Evolutionary conservation across 2,113 vertebrate species (phyloP).

Genomic region (Patagioenas fasciata): DNA sequence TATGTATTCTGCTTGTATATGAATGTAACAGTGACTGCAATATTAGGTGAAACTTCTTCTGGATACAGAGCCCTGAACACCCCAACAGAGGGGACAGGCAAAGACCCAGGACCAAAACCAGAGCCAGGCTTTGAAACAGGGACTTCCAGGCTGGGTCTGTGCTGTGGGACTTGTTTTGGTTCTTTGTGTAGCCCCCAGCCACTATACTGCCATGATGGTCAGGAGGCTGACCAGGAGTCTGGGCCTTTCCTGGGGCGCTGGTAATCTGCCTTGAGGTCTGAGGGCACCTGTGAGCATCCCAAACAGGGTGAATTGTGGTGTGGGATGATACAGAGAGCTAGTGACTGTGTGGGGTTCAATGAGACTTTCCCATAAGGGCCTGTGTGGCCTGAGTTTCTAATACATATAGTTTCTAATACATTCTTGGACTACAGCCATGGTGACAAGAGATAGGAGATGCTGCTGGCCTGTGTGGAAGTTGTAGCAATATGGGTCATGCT

Average conservation of each 20-base stretch:
- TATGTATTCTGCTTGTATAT: not conserved
- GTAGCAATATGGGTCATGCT: rapidly evolving
- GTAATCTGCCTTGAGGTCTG: not conserved
- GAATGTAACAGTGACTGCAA: not conserved
- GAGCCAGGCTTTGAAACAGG: not conserved
- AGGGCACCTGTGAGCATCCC: not conserved
- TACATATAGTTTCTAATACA: rapidly evolving
- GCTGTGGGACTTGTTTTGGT: no score
- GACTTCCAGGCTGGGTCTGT: not conserved
- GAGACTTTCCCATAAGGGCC: not conserved
- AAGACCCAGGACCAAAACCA: not conserved
- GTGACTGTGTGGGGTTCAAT: not conserved
- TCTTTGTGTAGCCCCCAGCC: not conserved
- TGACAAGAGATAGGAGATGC: not conserved
- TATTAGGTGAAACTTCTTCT: not conserved
- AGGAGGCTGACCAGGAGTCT: not conserved
- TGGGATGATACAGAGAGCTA: not conserved
- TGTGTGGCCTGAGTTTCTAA: rapidly evolving
- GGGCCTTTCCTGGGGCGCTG: not conserved
- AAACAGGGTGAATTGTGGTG: not conserved
- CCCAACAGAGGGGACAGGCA: not conserved
- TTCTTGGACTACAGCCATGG: not conserved
- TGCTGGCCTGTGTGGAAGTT: not conserved
- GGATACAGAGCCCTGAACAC: not conserved
- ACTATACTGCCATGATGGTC: rapidly evolving